Conservation (phyloP, 64 coral and sea anemone species). For the Astreopora myriophthalma region DNA sequence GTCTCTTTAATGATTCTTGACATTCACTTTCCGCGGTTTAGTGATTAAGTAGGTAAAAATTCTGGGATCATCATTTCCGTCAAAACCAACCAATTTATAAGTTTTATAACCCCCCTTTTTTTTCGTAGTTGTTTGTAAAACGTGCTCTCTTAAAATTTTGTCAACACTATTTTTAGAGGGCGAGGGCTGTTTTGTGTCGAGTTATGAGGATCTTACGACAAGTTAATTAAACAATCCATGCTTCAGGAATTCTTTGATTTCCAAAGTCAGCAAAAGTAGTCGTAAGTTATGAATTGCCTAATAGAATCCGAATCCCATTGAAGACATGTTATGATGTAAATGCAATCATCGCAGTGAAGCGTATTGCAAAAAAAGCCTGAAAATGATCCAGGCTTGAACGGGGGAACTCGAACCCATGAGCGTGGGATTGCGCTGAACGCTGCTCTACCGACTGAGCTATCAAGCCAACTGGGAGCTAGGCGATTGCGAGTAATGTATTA, state of each 20-base stretch:
- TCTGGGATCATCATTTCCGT: not conserved
- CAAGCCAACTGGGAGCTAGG: too few species aligned
- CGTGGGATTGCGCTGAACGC: too few species aligned
- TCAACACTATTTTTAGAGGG: slow-evolving; percentile 11
- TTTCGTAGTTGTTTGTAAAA: not conserved
- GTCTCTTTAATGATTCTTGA: not conserved
- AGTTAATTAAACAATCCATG: not conserved
- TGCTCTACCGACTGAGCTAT: too few species aligned
- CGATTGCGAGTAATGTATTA: too few species aligned
- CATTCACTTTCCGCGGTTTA: not conserved
- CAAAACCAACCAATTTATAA: not conserved
- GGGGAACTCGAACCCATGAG: too few species aligned
- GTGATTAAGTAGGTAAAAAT: not conserved
- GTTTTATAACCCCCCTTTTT: not conserved
- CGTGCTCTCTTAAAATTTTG: not conserved
- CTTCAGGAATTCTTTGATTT: too few species aligned
- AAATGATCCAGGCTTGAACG: too few species aligned
- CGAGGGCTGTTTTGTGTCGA: not conserved
- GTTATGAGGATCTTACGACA: not conserved
- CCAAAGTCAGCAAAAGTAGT: not conserved
- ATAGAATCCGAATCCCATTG: too few species aligned
- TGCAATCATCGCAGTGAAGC: too few species aligned
- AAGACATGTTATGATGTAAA: too few species aligned
- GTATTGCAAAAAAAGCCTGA: too few species aligned
- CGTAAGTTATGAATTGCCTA: too few species aligned